These are phyloP conservation scores for Mizuhopecten yessoensis DNA, from an alignment of 1,140 invertebrate species.

Conservation along the genomic window DNA sequence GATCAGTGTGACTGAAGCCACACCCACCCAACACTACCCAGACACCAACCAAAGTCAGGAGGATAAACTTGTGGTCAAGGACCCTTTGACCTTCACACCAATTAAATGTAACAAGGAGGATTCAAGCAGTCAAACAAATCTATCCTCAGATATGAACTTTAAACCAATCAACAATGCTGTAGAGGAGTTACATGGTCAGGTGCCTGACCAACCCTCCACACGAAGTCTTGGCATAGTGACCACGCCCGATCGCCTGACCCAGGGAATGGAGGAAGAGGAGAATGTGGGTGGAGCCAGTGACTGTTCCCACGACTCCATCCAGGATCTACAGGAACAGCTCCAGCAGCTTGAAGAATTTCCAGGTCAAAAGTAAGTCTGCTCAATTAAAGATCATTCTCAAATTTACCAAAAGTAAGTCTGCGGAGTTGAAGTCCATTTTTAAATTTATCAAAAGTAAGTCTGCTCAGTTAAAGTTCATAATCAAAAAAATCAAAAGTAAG, in stretches of 20 bases:
- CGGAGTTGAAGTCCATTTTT: too few relatives aligned
- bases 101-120: background rate
- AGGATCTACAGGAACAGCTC: slow-evolving; percentile 69
- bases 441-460: too few relatives aligned
- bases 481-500: too few relatives aligned
- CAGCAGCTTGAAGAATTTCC: slow-evolving; percentile 69
- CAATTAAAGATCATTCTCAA: background rate
- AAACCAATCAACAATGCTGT: background rate
- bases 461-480: too few relatives aligned
- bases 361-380: slow-evolving; percentile 59
- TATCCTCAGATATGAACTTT: background rate
- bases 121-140: background rate
- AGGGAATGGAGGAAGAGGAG: too few relatives aligned
- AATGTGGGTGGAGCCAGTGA: slow-evolving; percentile 61
- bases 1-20: background rate
- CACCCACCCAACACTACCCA: background rate
- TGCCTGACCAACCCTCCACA: slow-evolving; percentile 45
- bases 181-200: background rate
- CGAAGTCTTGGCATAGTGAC: slow-evolving; percentile 61
- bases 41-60: background rate
- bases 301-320: slow-evolving; percentile 69
- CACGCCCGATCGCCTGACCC: slow-evolving; percentile 58
- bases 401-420: too few relatives aligned
- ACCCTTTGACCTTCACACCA: background rate
- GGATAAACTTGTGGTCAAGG: background rate